Base-by-base conservation (phyloP, 1,140 invertebrate species). In the Atta colombica region DNA sequence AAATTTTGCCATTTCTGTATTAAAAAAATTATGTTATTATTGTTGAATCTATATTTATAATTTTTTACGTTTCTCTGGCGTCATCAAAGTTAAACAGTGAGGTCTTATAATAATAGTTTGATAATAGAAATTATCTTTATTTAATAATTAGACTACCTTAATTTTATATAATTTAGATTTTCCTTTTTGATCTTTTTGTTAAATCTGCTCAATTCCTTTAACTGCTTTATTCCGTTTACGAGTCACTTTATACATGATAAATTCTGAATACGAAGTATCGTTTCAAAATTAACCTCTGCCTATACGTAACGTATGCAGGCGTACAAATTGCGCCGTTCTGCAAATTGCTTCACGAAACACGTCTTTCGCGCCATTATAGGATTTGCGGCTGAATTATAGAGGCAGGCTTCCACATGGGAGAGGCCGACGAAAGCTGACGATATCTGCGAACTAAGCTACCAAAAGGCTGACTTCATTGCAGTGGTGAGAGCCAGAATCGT, bases 351-450 rank as follows among this genome's bases (percentile, higher is more conserved):
- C 80, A 25, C 53, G 80, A 84, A 84, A 75, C 80, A 84, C 14
- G 69, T 84, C 80, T 84, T 84, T 84, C 80, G 58, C 80, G 55
- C 55, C 45, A 61, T 84, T 84, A 84, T 60, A 51, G 80, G 80
- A 75, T 84, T 84, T 84, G 39, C 80, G 69, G 80, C 25, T 84
- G 80, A 84, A 84, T 84, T 84, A 84, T 84, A 75, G 80, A 84
- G 69, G 39, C 51, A 28, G 53, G 39, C n/a, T 75, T 75, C 55
- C 25, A 39, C 31, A 18, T 51, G 39, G 55, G 3, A 6, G 25
- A 21, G 18, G 69, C 80, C 80, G 55, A 51, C 55, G 69, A 49
- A 61, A 84, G 80, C 55, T 55, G 69, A 21, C 39, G 55, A 75
- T 84, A 84, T 84, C 80, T 75, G 55, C 80, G 45, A 49, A 51